Evolutionary conservation across 92 coral and sea anemone genomes (phyloP).

Genomic region (Actinostola sp.): DNA sequence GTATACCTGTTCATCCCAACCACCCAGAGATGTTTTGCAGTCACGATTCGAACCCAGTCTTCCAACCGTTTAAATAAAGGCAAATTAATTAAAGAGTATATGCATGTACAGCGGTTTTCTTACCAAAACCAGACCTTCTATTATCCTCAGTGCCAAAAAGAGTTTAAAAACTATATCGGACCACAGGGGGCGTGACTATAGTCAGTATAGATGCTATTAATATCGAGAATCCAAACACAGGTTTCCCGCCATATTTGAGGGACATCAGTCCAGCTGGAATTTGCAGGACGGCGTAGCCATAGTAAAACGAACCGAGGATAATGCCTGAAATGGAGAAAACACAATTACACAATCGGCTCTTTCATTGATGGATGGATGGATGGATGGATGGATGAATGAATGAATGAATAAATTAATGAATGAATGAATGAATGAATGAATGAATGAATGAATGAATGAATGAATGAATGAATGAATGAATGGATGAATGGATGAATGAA

Average conservation of each 20-base stretch:
- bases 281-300: slow-evolving; percentile 56
- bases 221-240: slow-evolving; percentile 53
- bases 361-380: too few species aligned
- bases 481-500: too few species aligned
- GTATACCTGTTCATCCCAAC: too few species aligned
- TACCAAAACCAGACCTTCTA: slow-evolving; percentile 56
- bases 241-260: slow-evolving; percentile 52
- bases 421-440: too few species aligned
- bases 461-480: too few species aligned
- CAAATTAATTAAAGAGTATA: not conserved
- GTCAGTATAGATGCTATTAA: slow-evolving; percentile 52
- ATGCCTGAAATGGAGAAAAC: slow-evolving; percentile 50
- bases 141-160: slow-evolving; percentile 47
- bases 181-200: slow-evolving; percentile 51
- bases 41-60: too few species aligned
- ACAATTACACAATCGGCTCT: too few species aligned
- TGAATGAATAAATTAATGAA: too few species aligned
- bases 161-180: slow-evolving; percentile 36
- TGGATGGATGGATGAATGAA: too few species aligned
- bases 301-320: slow-evolving; percentile 64
- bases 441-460: too few species aligned
- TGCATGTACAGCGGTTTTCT: slow-evolving; percentile 3
- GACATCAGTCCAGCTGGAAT: slow-evolving; percentile 65
- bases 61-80: not conserved
- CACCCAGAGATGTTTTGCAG: too few species aligned